Conservation (phyloP, 2,888 invertebrate species). For the Standfussiana lucernea region DNA sequence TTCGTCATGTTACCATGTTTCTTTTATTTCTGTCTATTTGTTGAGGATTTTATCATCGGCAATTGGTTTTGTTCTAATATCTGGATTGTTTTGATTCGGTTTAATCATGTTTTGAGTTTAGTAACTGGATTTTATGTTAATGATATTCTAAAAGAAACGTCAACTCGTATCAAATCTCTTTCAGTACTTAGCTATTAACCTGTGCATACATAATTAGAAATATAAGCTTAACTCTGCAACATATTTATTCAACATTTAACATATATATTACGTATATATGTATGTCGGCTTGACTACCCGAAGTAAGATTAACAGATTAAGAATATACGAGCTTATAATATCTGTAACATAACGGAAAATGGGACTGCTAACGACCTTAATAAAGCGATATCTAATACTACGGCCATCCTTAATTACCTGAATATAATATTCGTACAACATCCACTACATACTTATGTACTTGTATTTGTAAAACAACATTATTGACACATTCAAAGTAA, state of each 20-base stretch:
- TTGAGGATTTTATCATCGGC: conserved; percentile 52
- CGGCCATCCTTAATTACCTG: conserved; percentile 27
- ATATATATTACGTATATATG: background rate
- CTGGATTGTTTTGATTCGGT: conserved; percentile 19
- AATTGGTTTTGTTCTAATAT: conserved; percentile 51
- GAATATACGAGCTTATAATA: conserved; percentile 28
- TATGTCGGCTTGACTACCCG: background rate
- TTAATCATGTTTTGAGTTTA: conserved; percentile 11
- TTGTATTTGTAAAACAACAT: conserved; percentile 24
- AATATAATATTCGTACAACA: conserved; percentile 1
- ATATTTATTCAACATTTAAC: background rate
- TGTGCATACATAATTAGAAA: background rate
- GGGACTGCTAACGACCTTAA: conserved; percentile 42
- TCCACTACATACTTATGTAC: background rate
- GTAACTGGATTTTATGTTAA: background rate
- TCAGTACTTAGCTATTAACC: background rate
- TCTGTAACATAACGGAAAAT: conserved; percentile 27
- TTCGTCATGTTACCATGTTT: conserved; percentile 43
- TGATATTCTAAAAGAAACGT: background rate
- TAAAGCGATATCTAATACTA: conserved; percentile 32
- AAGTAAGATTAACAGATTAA: conserved; percentile 18
- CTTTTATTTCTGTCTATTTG: conserved; percentile 53
- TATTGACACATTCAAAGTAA: conserved; percentile 28
- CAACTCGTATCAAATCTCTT: background rate
- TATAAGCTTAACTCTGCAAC: background rate